Percentiles rank a stretch among this genome's conserved stretches.
Evolutionary conservation across 1,140 invertebrate genomes (phyloP).

Genomic region (Lepidostoma basale): DNA sequence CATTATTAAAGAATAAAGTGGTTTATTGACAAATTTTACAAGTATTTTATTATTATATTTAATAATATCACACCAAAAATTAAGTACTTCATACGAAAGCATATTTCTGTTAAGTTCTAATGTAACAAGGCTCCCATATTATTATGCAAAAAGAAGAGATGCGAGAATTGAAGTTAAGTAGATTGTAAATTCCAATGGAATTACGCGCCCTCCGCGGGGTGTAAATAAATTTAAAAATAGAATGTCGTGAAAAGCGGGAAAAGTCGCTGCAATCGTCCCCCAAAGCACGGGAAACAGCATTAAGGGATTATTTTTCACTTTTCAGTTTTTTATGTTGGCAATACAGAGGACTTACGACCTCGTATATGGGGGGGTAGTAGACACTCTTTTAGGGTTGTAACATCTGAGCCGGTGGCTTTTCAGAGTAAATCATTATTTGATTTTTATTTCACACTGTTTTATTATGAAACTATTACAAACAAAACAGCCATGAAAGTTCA

Average conservation of each 20-base stretch:
- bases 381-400: neutral
- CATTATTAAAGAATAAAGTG: no score
- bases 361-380: neutral
- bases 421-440: no score
- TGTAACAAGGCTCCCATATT: no score
- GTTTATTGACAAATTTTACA: no score
- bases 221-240: slow-evolving; percentile 43
- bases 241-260: slow-evolving; percentile 33
- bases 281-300: slow-evolving; percentile 12
- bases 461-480: no score
- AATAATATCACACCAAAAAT: no score
- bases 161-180: slow-evolving; percentile 41
- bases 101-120: no score
- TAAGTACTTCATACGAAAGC: no score
- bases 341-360: slow-evolving; percentile 31
- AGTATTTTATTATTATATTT: no score
- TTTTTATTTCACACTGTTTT: no score
- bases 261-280: slow-evolving; percentile 5
- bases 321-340: slow-evolving; percentile 41
- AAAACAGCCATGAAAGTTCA: no score
- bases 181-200: slow-evolving; percentile 39
- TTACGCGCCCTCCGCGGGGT: slow-evolving; percentile 30
- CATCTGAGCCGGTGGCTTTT: no score
- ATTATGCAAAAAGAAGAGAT: slow-evolving; percentile 3
- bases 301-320: slow-evolving; percentile 46